Percentiles rank a stretch among this genome's conserved stretches.
phyloP scores from a whole-genome alignment of 2,797 vertebrate genomes.

The Odontamblyopus lacepedii region DNA sequence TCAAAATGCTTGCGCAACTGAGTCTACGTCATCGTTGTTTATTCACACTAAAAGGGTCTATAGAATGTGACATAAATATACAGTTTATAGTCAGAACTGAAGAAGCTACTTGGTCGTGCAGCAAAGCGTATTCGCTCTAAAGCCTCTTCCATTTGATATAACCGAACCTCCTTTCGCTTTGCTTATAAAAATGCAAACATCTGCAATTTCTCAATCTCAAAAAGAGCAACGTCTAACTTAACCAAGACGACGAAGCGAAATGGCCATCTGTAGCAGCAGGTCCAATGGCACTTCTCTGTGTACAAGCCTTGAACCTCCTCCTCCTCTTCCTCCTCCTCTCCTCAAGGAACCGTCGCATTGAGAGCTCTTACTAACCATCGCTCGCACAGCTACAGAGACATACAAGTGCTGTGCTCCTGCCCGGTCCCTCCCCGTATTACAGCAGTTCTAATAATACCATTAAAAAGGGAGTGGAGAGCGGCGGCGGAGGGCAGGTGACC shows the following conservation, averaged over 20 bases:
- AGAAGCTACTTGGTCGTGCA: not conserved
- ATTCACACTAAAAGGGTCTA: too few species aligned
- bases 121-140: not conserved
- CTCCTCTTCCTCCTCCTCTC: conserved; percentile 39
- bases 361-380: conserved; percentile 28
- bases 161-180: not conserved
- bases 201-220: not conserved
- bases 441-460: conserved; percentile 74
- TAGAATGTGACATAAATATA: too few species aligned
- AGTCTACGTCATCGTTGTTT: too few species aligned
- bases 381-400: conserved; percentile 26
- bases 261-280: not conserved
- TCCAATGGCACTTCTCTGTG: conserved; percentile 9
- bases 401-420: conserved; percentile 65
- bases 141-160: not conserved
- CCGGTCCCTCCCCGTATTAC: conserved; percentile 74
- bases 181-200: not conserved
- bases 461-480: conserved; percentile 74
- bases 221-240: not conserved
- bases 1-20: too few species aligned
- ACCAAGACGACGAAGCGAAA: not conserved
- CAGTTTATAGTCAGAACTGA: not conserved
- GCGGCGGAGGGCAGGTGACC: conserved; percentile 75
- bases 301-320: conserved; percentile 27
- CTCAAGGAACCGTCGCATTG: conserved; percentile 48